Evolutionary conservation across 2,888 invertebrate genomes (phyloP), one percentile per base, ranked within the genome.

Genomic region (Dorcus parallelipipedus): DNA sequence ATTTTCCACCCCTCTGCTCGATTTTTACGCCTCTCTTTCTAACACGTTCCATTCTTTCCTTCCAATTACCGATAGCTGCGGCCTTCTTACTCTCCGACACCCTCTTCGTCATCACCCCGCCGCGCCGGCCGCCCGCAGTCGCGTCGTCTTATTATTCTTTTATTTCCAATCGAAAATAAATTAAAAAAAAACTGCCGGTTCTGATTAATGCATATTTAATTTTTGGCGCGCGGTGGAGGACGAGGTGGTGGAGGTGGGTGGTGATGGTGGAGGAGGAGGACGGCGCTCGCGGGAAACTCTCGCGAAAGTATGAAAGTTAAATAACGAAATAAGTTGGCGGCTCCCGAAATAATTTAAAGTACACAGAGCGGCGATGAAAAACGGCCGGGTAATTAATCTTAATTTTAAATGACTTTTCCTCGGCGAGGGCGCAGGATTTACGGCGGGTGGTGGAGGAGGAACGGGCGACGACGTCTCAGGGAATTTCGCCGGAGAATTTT

Each of bases 381-480:
- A 73, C 71, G 69, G 68, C 64, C 66, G 54, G 62, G 70, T 72
- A 73, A 76, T 74, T 74, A 74, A 76, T 75, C 74, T 74, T 73
- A 74, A 75, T 75, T 75, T 74, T 72, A 72, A 72, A 74, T 72
- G 71, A 73, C 70, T 69, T 63, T 62, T 64, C 49, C 9, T 33
- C 38, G 17, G 47, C 17, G 26, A 33, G 26, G 26, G 26, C 26
- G 26, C 26, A 72, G 69, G 69, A 73, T 70, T 33, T 33, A 33
- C 26, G 26, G 26, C n/a, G 4, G 26, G 26, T 33, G 26, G 26
- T 6, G 26, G 26, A 33, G 26, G 26, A 33, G 26, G 26, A 33
- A 33, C 26, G 26, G 26, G 26, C 26, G 26, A 33, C 26, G 26
- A 33, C 26, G 26, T 33, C 26, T 33, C 26, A 33, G 26, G 26